Conservation (phyloP, 2,888 invertebrate genomes). For the Molanna angustata region DNA sequence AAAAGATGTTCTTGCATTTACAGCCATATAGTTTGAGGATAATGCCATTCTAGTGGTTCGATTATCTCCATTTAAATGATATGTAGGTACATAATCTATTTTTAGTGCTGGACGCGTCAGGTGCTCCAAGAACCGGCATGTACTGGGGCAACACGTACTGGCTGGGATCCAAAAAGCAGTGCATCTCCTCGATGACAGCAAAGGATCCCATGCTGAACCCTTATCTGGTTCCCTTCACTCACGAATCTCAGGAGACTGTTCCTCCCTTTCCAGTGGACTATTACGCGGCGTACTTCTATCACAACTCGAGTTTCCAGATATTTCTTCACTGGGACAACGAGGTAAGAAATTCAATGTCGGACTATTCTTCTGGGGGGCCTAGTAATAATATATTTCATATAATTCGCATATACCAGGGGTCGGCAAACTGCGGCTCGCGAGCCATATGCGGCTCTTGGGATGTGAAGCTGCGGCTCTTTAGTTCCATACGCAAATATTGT, state of each 20-base stretch:
- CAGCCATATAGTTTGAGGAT: no score
- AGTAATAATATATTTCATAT: neutral
- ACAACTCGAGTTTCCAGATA: slow-evolving; percentile 44
- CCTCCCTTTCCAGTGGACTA: slow-evolving; percentile 46
- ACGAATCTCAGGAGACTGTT: slow-evolving; percentile 37
- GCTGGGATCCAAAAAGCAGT: slow-evolving; percentile 55
- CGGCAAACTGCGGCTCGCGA: no score
- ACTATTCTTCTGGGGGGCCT: neutral
- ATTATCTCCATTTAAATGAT: no score
- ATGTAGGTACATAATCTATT: no score
- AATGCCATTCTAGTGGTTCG: no score
- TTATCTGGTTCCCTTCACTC: slow-evolving; percentile 42
- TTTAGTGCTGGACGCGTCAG: slow-evolving; percentile 58
- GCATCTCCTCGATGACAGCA: slow-evolving; percentile 43
- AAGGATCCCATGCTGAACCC: slow-evolving; percentile 37
- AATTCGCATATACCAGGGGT: no score
- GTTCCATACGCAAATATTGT: no score
- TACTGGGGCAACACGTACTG: slow-evolving; percentile 60
- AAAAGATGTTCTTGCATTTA: no score
- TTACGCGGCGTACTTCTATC: slow-evolving; percentile 42
- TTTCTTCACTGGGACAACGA: slow-evolving; percentile 23
- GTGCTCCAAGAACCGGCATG: slow-evolving; percentile 54
- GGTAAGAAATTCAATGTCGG: slow-evolving; percentile 8
- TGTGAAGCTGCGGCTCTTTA: no score
- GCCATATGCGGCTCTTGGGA: no score